Conservation (phyloP, 2,797 vertebrate species). For the Sebastolobus alascanus region DNA sequence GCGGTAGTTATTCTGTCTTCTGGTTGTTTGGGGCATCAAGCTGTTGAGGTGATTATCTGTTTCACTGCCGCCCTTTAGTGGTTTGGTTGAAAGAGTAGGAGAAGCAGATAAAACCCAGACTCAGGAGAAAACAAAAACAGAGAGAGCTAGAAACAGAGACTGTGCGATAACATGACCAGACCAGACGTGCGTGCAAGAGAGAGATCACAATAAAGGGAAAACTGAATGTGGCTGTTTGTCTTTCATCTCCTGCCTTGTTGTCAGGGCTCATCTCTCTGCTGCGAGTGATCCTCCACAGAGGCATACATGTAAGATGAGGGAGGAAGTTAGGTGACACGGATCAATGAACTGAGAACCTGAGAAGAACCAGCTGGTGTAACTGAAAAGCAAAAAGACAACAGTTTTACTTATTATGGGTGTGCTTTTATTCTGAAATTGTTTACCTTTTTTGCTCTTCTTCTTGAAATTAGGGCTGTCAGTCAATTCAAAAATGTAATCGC, state of each 20-base stretch:
- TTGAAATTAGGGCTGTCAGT: too few species aligned
- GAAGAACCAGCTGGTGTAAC: neutral
- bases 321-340: conserved; percentile 12
- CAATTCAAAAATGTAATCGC: rapidly evolving
- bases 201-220: conserved; percentile 23
- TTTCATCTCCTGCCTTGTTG: conserved; percentile 50
- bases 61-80: conserved; percentile 37
- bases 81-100: conserved; percentile 19
- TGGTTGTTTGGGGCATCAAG: conserved; percentile 30
- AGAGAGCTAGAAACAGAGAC: neutral
- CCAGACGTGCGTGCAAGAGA: neutral
- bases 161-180: conserved; percentile 8
- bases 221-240: conserved; percentile 39
- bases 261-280: conserved; percentile 35
- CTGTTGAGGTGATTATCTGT: conserved; percentile 51
- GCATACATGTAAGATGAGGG: conserved; percentile 4
- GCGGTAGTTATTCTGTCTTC: conserved; percentile 40
- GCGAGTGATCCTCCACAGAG: conserved; percentile 47
- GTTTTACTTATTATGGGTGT: neutral
- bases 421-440: neutral
- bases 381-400: neutral
- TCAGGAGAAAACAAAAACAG: neutral
- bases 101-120: conserved; percentile 23
- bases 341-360: conserved; percentile 18
- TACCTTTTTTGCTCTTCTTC: rapidly evolving